A percentile compares a stretch with the other conserved stretches of the same genome.
Conservation (phyloP, 2,113 vertebrate species). For the Lucifuga dentata region DNA sequence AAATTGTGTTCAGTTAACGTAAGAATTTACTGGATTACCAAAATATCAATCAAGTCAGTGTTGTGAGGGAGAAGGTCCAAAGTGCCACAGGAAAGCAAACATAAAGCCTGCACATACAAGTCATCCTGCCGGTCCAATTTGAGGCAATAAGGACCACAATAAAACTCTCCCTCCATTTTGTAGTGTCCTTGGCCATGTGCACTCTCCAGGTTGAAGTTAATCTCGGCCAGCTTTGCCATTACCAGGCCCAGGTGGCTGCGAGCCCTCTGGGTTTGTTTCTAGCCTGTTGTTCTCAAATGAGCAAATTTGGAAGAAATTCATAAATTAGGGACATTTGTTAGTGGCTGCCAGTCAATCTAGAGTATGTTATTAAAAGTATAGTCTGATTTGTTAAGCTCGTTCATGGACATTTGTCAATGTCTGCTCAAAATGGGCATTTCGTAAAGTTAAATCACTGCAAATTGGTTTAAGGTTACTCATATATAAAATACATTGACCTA, state of each 20-base stretch:
- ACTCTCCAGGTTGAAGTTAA: slow-evolving; percentile 72
- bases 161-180: slow-evolving; percentile 70
- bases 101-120: slow-evolving; percentile 50
- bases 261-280: slow-evolving; percentile 37
- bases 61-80: neutral
- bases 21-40: slow-evolving; percentile 4
- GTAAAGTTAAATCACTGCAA: slow-evolving; percentile 36
- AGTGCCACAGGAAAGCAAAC: slow-evolving; percentile 23
- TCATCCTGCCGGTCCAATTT: slow-evolving; percentile 71
- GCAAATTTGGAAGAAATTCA: slow-evolving; percentile 51
- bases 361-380: neutral
- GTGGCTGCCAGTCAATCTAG: slow-evolving; percentile 51
- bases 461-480: slow-evolving; percentile 29
- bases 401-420: slow-evolving; percentile 50
- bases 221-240: slow-evolving; percentile 75
- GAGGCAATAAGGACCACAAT: slow-evolving; percentile 73
- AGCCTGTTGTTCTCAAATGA: slow-evolving; percentile 40
- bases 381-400: too few species aligned
- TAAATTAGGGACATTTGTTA: slow-evolving; percentile 58
- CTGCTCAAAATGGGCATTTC: slow-evolving; percentile 27
- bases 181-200: slow-evolving; percentile 78
- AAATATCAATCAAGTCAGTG: slow-evolving; percentile 36
- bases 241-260: slow-evolving; percentile 74
- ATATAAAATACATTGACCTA: slow-evolving; percentile 23
- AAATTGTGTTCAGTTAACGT: neutral